Evolutionary conservation across 2,797 vertebrate species (phyloP).

Genomic region (Anguilla pacifica): DNA sequence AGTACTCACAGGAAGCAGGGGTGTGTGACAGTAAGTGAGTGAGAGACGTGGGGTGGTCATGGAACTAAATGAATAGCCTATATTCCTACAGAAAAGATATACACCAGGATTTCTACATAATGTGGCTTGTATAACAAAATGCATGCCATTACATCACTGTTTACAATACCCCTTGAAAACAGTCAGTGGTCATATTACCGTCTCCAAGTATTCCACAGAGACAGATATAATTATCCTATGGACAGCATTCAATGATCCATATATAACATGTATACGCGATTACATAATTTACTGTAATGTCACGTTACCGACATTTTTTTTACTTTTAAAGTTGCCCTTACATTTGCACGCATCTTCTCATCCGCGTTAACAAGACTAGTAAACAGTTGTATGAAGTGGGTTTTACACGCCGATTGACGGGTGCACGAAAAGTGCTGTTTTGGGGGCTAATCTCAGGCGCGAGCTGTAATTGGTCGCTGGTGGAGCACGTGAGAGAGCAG

Average conservation of each 20-base stretch:
- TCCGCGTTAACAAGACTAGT: neutral
- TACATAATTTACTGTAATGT: constrained; percentile 7
- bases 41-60: too few species aligned
- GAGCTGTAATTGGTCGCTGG: constrained; percentile 64
- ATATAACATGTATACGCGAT: neutral
- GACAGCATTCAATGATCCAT: neutral
- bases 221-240: neutral
- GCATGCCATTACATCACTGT: constrained; percentile 9
- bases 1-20: neutral
- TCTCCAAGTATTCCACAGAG: constrained; percentile 11
- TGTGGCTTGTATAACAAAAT: constrained; percentile 3
- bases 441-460: constrained; percentile 19
- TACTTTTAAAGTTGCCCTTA: neutral
- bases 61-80: neutral
- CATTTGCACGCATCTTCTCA: neutral
- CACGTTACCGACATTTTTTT: neutral
- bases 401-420: neutral
- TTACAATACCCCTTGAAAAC: neutral
- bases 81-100: neutral
- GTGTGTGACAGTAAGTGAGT: neutral
- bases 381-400: neutral
- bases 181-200: constrained; percentile 1
- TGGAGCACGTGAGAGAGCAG: constrained; percentile 82
- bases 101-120: neutral
- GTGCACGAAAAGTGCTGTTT: constrained; percentile 30